Evolutionary conservation across 2,888 invertebrate genomes (phyloP).

Genomic region (Plebejus melissa): DNA sequence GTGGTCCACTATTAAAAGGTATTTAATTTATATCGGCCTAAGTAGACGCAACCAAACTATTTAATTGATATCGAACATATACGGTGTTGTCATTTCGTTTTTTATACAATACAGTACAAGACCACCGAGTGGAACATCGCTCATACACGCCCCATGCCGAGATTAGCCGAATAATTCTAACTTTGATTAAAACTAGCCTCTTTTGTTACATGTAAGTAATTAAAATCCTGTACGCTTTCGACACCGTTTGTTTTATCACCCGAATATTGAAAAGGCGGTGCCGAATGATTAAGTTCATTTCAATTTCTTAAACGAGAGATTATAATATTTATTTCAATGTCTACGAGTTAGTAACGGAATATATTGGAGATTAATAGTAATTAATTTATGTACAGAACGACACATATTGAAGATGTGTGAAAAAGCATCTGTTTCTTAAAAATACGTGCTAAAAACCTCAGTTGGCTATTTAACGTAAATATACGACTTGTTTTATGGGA

Average conservation of each 20-base stretch:
- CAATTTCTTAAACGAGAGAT: background rate
- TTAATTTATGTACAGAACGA: background rate
- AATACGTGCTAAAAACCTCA: background rate
- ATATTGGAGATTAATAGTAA: background rate
- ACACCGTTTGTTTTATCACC: slow-evolving; percentile 14
- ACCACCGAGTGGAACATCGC: slow-evolving; percentile 28
- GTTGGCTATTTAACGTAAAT: background rate
- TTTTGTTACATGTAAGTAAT: slow-evolving; percentile 24
- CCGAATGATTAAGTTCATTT: background rate
- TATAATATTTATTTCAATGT: background rate
- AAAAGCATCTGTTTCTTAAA: background rate
- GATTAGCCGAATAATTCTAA: slow-evolving; percentile 8
- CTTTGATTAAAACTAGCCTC: slow-evolving; percentile 25
- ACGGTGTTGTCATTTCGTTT: slow-evolving; percentile 29
- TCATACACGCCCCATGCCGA: slow-evolving; percentile 27
- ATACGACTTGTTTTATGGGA: background rate
- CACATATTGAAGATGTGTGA: background rate
- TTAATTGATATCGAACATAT: slow-evolving; percentile 39
- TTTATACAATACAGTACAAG: slow-evolving; percentile 23
- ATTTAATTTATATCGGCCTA: slow-evolving; percentile 55
- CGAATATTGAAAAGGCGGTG: slow-evolving; percentile 11
- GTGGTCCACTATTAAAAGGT: slow-evolving; percentile 68
- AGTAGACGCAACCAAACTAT: slow-evolving; percentile 38
- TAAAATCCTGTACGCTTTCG: background rate
- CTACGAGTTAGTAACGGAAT: background rate